Base-by-base conservation (phyloP, 2,797 vertebrate species). In the Amblyopsis hoosieri region DNA sequence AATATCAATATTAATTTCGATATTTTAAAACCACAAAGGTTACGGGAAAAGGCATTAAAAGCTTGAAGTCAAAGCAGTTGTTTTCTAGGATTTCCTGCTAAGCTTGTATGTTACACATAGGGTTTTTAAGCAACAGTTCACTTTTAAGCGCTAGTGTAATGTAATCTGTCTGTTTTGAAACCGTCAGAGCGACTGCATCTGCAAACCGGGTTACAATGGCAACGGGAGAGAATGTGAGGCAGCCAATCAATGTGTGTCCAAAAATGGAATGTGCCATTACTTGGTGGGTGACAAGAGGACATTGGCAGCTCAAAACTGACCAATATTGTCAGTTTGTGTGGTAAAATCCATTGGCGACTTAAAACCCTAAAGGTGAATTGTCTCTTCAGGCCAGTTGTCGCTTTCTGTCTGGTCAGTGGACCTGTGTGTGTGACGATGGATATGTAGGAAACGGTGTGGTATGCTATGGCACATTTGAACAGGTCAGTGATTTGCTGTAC, bases 181-280 rank as follows among this genome's bases (percentile, higher is more conserved):
- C 53, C 15, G 1, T 7, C 75, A 99, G 97, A 96, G 89, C 23
- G 93, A 94, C 75, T 99, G 97, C 60, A 80, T 90, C 4, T 99
- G 97, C 75, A 95, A 94, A 59, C 71, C 82, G 5, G 95, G 96
- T 42, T 98, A 93, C 78, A 90, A 51, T 59, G 96, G 97, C 29
- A 90, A 92, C 2, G 97, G 97, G 13, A 87, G 74, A 12, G 90
- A 93, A 42, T 99, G 97, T 72, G 93, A 93, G 42, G 79, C 93
- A 0, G 66, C 92, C 61, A 94, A 94, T 56, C 89, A 87, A 0
- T 99, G 97, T 75, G 88, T 94, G 61, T 88, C 88, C 48, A 86
- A 83, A 23, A 81, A 55, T 0, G 89, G 90, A 69, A 92, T 91
- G 71, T 99, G 97, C 42, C 96, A 99, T 78, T 92, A 89, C 55